Base-by-base conservation (phyloP, 2,888 invertebrate genomes). In the Stenodema calcarata region DNA sequence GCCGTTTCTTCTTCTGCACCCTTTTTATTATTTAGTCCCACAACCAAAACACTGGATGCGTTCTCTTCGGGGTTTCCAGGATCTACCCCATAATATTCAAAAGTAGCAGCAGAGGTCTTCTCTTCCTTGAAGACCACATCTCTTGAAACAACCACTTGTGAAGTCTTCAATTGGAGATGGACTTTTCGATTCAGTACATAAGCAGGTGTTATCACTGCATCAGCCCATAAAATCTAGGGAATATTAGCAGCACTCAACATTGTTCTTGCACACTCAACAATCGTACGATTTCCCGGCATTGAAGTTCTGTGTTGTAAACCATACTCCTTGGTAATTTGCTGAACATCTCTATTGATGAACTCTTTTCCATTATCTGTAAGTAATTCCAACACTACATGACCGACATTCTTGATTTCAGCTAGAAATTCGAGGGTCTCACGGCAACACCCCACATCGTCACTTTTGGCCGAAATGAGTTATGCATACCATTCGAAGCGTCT, bases 361-460 rank as follows among this genome's bases (percentile, higher is more conserved):
- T 90, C 90, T 44, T 89, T 89, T 16, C 90, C 89, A 88, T 90
- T 90, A 82, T 90, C 90, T 86, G 89, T 90, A 27, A 90, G 78
- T 28, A 90, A 82, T 83, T 90, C 90, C 82, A 89, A 89, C 7
- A 90, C 88, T 7, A 87, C 86, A 88, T 90, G 89, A n/a, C 90
- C 89, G 86, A 90, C 87, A n/a, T n/a, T n/a, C n/a, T n/a, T n/a
- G n/a, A n/a, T n/a, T n/a, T n/a, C n/a, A n/a, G n/a, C n/a, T n/a
- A n/a, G n/a, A n/a, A n/a, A n/a, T n/a, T n/a, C n/a, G n/a, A n/a
- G n/a, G n/a, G n/a, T n/a, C n/a, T n/a, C n/a, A n/a, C n/a, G n/a
- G n/a, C n/a, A n/a, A n/a, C n/a, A n/a, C n/a, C n/a, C n/a, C n/a
- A n/a, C n/a, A n/a, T n/a, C n/a, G n/a, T n/a, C n/a, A n/a, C n/a